Conservation (phyloP, 2,113 vertebrate genomes). For the Ivindomyrus marchei region DNA sequence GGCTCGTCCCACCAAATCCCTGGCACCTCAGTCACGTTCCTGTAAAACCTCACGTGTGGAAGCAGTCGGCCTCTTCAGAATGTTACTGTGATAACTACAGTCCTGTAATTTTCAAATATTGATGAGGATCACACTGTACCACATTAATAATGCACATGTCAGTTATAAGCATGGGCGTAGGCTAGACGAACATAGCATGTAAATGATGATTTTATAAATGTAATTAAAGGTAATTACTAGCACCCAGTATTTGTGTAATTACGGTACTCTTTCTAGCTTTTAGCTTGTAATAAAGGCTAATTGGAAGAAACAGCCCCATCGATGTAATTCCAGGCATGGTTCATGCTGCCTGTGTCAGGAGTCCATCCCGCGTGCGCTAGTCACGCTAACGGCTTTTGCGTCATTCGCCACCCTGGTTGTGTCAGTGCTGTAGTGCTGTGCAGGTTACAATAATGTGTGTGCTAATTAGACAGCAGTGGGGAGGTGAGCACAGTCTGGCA, state of each 20-base stretch:
- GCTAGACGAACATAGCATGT: not conserved
- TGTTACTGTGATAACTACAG: not conserved
- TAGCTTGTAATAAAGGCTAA: not conserved
- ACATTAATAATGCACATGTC: not conserved
- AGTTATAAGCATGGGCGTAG: not conserved
- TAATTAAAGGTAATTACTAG: not conserved
- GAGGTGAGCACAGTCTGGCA: not conserved
- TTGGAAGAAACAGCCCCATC: not conserved
- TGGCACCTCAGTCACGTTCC: not conserved
- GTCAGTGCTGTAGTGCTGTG: not conserved
- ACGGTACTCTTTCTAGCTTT: not conserved
- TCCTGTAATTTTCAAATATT: not conserved
- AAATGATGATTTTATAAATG: slow-evolving; percentile 2
- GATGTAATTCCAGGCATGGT: not conserved
- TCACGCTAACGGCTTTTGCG: not conserved
- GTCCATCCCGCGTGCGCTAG: not conserved
- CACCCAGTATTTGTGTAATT: not conserved
- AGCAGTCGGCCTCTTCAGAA: not conserved
- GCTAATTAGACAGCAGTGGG: not conserved
- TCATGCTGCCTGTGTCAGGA: not conserved
- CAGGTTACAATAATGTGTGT: not conserved
- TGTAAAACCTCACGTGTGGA: not conserved
- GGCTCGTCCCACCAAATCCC: not conserved
- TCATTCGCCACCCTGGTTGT: not conserved
- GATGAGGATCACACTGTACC: not conserved